These are phyloP conservation scores for Lucinisca nassula DNA, from an alignment of 2,888 invertebrate species.

Conservation along the genomic window DNA sequence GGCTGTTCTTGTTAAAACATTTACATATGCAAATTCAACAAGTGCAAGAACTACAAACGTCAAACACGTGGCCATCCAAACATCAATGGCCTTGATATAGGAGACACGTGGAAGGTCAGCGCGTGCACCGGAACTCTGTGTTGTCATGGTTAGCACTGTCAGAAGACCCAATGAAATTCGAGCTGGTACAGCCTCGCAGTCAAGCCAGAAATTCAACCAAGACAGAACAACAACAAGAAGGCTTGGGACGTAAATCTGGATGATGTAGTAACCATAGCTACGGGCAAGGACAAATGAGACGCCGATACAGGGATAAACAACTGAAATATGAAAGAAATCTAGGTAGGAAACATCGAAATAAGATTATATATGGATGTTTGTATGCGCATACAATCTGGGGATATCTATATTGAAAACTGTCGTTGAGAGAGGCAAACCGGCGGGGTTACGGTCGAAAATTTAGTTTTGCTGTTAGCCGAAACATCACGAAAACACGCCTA, in stretches of 20 bases:
- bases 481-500: no score
- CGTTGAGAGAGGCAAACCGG: no score
- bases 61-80: conserved; percentile 71
- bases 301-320: conserved; percentile 66
- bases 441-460: no score
- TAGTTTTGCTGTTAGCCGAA: no score
- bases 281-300: conserved; percentile 59
- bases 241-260: conserved; percentile 71
- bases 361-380: no score
- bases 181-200: conserved; percentile 67
- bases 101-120: conserved; percentile 69
- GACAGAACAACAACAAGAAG: conserved; percentile 70
- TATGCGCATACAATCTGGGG: no score
- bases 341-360: no score
- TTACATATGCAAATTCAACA: conserved; percentile 71
- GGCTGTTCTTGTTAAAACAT: conserved; percentile 54
- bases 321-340: conserved; percentile 19
- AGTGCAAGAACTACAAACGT: conserved; percentile 69
- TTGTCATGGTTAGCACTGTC: conserved; percentile 74
- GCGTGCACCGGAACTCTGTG: conserved; percentile 69
- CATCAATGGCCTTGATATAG: conserved; percentile 73
- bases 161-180: conserved; percentile 70
- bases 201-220: conserved; percentile 71
- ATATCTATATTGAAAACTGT: no score
- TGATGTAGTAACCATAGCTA: conserved; percentile 69